Evolutionary conservation across 2,113 vertebrate species (phyloP).

Genomic region (Edolisoma coerulescens): DNA sequence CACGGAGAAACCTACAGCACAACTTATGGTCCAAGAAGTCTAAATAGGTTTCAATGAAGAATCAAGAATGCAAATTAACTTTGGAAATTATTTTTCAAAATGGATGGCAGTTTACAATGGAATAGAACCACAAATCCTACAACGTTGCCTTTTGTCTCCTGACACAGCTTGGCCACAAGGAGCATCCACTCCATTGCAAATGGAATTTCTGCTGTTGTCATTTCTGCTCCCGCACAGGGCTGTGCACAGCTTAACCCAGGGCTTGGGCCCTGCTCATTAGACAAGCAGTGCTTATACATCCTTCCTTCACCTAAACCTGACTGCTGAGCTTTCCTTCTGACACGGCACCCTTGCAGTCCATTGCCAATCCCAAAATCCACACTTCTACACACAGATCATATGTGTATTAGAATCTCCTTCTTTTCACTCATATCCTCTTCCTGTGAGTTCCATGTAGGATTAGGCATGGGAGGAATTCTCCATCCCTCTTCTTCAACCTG

Average conservation of each 20-base stretch:
- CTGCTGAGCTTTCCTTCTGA: not conserved
- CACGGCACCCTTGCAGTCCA: accelerated
- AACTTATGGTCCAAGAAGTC: not conserved
- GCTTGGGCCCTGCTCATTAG: not conserved
- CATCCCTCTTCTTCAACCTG: not conserved
- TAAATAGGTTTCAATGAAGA: not conserved
- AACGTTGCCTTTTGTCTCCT: not conserved
- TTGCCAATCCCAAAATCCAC: not conserved
- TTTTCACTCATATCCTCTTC: not conserved
- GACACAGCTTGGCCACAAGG: not conserved
- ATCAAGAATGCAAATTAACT: not conserved
- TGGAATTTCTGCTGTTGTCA: not conserved
- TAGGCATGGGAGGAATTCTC: not conserved
- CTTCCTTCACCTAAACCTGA: not conserved
- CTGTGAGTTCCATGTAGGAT: not conserved
- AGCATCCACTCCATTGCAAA: not conserved
- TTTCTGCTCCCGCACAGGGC: not conserved
- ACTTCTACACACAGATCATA: accelerated
- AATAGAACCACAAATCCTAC: not conserved
- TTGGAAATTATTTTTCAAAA: not conserved
- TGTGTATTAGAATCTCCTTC: accelerated
- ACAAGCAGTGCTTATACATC: not conserved
- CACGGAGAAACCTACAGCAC: not conserved
- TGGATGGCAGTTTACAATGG: not conserved
- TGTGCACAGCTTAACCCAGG: accelerated